Evolutionary conservation across 2,113 vertebrate genomes (phyloP).

Genomic region (Bostrychus sinensis): DNA sequence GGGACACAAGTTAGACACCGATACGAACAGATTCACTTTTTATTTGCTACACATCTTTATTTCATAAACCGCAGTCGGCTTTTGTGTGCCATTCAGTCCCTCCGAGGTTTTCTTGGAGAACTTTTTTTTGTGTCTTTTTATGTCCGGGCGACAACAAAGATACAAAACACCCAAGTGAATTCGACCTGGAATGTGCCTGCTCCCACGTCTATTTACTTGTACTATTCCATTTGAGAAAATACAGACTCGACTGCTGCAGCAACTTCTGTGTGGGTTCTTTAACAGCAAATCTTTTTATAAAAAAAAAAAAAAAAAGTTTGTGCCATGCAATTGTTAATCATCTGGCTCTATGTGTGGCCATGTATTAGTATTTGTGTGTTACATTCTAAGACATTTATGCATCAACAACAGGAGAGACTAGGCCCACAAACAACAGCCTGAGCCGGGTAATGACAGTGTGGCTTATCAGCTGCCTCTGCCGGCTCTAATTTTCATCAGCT

Average conservation of each 20-base stretch:
- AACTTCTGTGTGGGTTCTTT: constrained; percentile 8
- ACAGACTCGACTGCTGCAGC: not conserved
- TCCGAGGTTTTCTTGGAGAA: constrained; percentile 42
- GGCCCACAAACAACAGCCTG: constrained; percentile 56
- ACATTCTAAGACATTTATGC: constrained; percentile 30
- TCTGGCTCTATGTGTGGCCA: constrained; percentile 9
- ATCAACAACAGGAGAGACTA: constrained; percentile 46
- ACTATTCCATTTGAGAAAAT: constrained; percentile 46
- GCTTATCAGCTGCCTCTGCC: constrained; percentile 71
- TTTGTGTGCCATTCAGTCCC: constrained; percentile 18
- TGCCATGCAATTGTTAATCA: constrained; percentile 42
- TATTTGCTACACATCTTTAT: constrained; percentile 41
- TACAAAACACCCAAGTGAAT: constrained; percentile 36
- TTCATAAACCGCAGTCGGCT: constrained; percentile 26
- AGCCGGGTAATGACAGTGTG: constrained; percentile 67
- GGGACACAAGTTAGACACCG: constrained; percentile 6
- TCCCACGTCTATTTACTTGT: constrained; percentile 42
- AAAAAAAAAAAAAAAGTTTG: constrained; percentile 8
- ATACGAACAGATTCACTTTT: constrained; percentile 36
- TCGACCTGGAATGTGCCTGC: constrained; percentile 35
- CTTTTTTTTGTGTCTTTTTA: constrained; percentile 41
- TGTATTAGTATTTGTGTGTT: constrained; percentile 30
- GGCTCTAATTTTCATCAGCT: constrained; percentile 76
- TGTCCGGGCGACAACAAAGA: constrained; percentile 46
- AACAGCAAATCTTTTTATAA: constrained; percentile 27